Evolutionary conservation across 1,140 invertebrate genomes (phyloP).

Genomic region (Drosophila insularis): DNA sequence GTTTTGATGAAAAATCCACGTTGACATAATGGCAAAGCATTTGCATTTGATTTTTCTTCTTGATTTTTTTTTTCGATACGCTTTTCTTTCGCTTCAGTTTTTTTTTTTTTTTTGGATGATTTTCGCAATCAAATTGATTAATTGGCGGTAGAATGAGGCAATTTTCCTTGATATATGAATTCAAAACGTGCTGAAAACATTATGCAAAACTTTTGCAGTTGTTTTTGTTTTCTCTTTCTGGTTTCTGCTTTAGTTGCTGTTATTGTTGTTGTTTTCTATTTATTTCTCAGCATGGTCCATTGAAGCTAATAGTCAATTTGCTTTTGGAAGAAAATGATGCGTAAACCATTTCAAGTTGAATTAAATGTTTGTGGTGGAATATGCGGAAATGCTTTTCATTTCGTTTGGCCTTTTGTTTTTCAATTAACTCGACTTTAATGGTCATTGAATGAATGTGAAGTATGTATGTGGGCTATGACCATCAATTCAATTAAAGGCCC

Average conservation of each 20-base stretch:
- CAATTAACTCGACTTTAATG: constrained; percentile 54
- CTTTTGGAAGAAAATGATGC: constrained; percentile 56
- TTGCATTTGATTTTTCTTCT: constrained; percentile 38
- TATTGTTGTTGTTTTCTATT: not conserved
- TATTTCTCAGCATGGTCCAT: constrained; percentile 29
- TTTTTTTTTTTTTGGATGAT: not conserved
- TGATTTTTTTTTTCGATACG: not conserved
- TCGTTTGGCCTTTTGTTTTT: constrained; percentile 35
- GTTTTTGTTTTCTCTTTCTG: not conserved
- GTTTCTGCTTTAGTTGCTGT: not conserved
- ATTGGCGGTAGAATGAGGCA: constrained; percentile 40
- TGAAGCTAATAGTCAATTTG: constrained; percentile 42
- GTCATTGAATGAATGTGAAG: constrained; percentile 34
- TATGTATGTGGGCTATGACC: not conserved
- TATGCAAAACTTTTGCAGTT: constrained; percentile 38
- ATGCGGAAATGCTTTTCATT: constrained; percentile 43
- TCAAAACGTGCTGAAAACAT: constrained; percentile 43
- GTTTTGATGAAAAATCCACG: not conserved
- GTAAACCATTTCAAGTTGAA: constrained; percentile 66
- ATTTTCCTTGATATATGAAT: constrained; percentile 60
- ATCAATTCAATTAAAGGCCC: not conserved
- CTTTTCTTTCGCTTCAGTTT: not conserved
- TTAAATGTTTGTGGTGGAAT: constrained; percentile 45
- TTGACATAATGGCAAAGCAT: constrained; percentile 40
- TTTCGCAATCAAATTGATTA: constrained; percentile 49